Conservation (phyloP, 37 sponge, comb jelly and placozoan species). For the Haliclona indistincta region DNA sequence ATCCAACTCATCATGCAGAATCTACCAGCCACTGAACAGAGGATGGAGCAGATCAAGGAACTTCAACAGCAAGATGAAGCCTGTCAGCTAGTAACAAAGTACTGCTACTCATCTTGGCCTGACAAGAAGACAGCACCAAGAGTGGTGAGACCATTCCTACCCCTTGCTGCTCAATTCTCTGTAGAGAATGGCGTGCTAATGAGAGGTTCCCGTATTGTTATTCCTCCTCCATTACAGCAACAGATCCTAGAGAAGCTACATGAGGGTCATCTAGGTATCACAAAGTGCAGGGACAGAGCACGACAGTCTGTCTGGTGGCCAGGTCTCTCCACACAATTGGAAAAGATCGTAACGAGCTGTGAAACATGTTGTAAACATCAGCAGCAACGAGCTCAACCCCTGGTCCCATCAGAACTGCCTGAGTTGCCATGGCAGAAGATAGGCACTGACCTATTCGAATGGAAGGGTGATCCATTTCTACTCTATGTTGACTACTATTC, state of each 20-base stretch:
- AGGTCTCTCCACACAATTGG: slow-evolving; percentile 11
- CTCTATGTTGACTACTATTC: slow-evolving; percentile 46
- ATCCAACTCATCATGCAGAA: background rate
- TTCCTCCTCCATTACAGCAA: no score
- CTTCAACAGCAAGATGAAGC: background rate
- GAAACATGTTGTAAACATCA: slow-evolving; percentile 7
- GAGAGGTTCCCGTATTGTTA: slow-evolving; percentile 18
- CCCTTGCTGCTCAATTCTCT: slow-evolving; percentile 5
- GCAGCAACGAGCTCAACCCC: slow-evolving; percentile 11
- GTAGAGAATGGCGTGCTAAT: slow-evolving; percentile 34
- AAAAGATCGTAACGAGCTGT: slow-evolving; percentile 18
- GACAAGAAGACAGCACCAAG: background rate
- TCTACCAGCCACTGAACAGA: background rate
- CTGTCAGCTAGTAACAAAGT: background rate
- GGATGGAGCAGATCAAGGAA: slow-evolving; percentile 1
- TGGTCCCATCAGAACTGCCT: slow-evolving; percentile 10
- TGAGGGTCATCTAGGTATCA: slow-evolving; percentile 28
- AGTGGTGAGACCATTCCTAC: slow-evolving; percentile 1
- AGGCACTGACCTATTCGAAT: slow-evolving; percentile 27
- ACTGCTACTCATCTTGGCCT: background rate
- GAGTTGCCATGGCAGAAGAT: slow-evolving; percentile 27
- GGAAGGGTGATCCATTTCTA: slow-evolving; percentile 8
- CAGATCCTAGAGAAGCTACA: no score
- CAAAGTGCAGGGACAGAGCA: slow-evolving; percentile 34
- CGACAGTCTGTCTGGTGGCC: slow-evolving; percentile 42